phyloP scores from a whole-genome alignment of 2,113 vertebrate genomes.

The Porphyrio hochstetteri region DNA sequence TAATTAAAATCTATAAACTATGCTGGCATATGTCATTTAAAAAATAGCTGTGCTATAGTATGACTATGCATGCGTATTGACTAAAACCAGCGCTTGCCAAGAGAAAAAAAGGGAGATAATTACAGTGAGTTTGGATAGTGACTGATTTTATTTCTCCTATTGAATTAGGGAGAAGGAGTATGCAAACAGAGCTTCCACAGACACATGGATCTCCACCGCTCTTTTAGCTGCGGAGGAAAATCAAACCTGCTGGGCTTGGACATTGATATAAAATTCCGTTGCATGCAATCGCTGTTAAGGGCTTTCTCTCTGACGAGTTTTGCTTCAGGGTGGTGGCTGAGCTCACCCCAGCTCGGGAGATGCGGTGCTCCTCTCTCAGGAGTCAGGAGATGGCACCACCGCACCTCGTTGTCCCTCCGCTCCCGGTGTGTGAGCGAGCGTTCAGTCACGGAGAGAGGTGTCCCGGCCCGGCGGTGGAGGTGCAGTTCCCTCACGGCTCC shows the following conservation, averaged over 20 bases:
- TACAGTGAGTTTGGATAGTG: conserved; percentile 28
- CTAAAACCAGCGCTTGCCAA: conserved; percentile 40
- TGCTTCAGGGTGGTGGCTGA: neutral
- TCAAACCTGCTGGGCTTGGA: neutral
- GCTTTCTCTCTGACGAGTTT: neutral
- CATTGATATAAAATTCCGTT: neutral
- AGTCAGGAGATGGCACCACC: conserved; percentile 22
- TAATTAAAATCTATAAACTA: conserved; percentile 59
- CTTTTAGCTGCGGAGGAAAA: neutral
- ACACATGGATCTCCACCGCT: neutral
- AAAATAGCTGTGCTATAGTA: conserved; percentile 36
- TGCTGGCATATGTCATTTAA: conserved; percentile 49
- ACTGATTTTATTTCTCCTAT: conserved; percentile 6
- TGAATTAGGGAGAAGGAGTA: conserved; percentile 19
- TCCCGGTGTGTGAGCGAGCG: neutral
- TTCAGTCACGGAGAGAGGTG: neutral
- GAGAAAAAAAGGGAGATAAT: conserved; percentile 19
- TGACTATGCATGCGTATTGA: neutral
- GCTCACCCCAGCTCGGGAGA: neutral
- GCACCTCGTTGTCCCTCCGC: neutral
- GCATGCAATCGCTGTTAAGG: neutral
- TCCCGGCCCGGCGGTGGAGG: neutral
- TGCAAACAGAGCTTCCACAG: neutral
- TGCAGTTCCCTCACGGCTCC: neutral
- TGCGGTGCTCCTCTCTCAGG: neutral